Conservation (phyloP, 2,888 invertebrate genomes). For the Ochropacha duplaris region DNA sequence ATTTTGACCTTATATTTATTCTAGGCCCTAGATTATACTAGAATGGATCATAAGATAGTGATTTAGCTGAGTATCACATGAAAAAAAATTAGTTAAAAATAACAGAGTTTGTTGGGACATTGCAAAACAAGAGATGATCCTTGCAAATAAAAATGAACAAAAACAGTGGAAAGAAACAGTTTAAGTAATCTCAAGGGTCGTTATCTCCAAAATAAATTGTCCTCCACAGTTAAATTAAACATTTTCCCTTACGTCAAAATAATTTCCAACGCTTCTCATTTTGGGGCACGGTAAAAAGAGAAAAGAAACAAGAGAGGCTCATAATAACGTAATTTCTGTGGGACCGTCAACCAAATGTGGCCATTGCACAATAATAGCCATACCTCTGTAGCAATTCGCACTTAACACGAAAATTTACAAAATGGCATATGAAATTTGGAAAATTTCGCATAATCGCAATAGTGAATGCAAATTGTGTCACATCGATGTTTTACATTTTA, state of each 20-base stretch:
- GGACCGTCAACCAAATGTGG: constrained; percentile 42
- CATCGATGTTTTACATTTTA: constrained; percentile 2
- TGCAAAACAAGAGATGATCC: neutral
- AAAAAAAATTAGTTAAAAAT: neutral
- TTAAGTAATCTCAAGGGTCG: constrained; percentile 1
- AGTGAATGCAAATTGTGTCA: constrained; percentile 26
- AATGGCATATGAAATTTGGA: constrained; percentile 31
- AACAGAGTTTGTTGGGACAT: too few relatives aligned
- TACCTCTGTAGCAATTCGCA: constrained; percentile 44
- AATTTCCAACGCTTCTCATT: constrained; percentile 19
- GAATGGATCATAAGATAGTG: neutral
- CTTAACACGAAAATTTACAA: constrained; percentile 35
- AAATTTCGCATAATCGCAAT: constrained; percentile 27
- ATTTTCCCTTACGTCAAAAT: constrained; percentile 24
- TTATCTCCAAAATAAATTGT: constrained; percentile 3
- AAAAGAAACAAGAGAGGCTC: constrained; percentile 3
- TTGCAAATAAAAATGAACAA: neutral
- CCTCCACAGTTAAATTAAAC: constrained; percentile 6
- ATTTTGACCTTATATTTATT: neutral
- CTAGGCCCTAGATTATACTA: neutral
- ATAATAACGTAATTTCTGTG: constrained; percentile 30
- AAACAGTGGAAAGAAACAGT: neutral
- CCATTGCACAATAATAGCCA: constrained; percentile 48
- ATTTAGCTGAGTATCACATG: neutral
- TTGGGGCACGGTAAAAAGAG: constrained; percentile 20